Base-by-base conservation (phyloP, 2,797 vertebrate genomes). In the Lacerta viridis region DNA sequence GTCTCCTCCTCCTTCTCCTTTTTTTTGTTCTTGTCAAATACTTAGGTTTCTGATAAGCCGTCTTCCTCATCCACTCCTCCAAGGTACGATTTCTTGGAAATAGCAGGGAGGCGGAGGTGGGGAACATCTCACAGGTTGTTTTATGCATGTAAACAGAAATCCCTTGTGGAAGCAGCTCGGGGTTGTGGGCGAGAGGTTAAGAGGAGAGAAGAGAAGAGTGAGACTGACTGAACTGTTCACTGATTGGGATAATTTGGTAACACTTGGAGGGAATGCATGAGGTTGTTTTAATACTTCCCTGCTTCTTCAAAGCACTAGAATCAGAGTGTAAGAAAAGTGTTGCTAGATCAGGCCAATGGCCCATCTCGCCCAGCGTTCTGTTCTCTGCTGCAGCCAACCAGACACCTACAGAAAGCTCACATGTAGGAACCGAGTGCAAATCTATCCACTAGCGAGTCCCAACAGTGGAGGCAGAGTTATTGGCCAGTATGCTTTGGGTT, bases 1-100 rank as follows among this genome's bases (percentile, higher is more conserved):
- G 95, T 94, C 93, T 71, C 92, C 85, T 41, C 39, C 39, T 41
- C 39, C 39, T 78, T 66, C 86, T 78, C 69, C 86, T 90, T 87
- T 72, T 88, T 83, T 92, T 87, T 80, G 69, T 92, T 94, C 92
- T 90, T 50, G 92, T 69, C 93, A 92, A 96, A 95, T 88, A 76
- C 91, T 91, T 92, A 98, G 97, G 92, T 94, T 93, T 89, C 95
- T 90, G 97, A 97, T 95, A 97, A 97, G 92, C 95, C 96, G 89
- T 92, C 94, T 88, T 90, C 96, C 84, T 92, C 95, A 59, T 88
- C 96, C 93, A 95, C 95, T 92, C 95, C 96, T 95, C 92, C 96
- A 96, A 97, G 97, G 97, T 98, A 98, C 87, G 9, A 61, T 94
- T 94, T 90, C 88, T 95, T 96, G 92, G 80, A 72, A 90, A 7